Evolutionary conservation across 2,113 vertebrate genomes (phyloP), one percentile per base, ranked within the genome.

Genomic region (Nothobranchius furzeri): DNA sequence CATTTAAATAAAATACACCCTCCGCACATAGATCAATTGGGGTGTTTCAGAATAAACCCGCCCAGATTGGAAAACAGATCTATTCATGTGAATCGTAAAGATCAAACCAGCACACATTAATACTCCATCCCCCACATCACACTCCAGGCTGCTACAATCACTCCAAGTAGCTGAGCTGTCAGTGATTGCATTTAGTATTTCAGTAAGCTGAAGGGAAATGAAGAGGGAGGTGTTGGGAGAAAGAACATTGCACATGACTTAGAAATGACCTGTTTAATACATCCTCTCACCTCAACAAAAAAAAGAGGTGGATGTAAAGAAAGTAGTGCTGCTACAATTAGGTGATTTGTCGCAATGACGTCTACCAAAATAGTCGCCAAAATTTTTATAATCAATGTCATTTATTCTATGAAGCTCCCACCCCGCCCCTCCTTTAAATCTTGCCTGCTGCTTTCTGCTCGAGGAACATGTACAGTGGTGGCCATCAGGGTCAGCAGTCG

Each of bases 241-340:
- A 48, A n/a, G 6, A 40, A 42, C 12, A 2, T 42, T 20, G n/a
- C 36, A 15, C 61, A 25, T 63, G 45, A 3, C 56, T 12, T 24
- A 59, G 11, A 50, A 64, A 51, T 56, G 15, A 20, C n/a, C 37
- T 36, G 0, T 50, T 63, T 6, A 43, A 53, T 40, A 12, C 24
- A 35, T 60, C 66, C 59, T 68, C 49, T 58, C 12, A 55, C 24
- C 24, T n/a, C n/a, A 65, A 24, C 48, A 48, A 43, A 63, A 59
- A 62, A 45, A 72, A 68, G 47, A 70, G 54, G 66, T 62, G 60
- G 61, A 68, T 59, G 54, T 51, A 30, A 3, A 30, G 30, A 4
- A 58, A 6, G 45, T 52, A 20, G 20, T 20, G 20, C 20, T 20
- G 20, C 20, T 20, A 20, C 20, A 20, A 20, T 20, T 20, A 20